A percentile compares a stretch with the other conserved stretches of the same genome.
Evolutionary conservation across 2,113 vertebrate genomes (phyloP).

Genomic region (Prionailurus bengalensis): DNA sequence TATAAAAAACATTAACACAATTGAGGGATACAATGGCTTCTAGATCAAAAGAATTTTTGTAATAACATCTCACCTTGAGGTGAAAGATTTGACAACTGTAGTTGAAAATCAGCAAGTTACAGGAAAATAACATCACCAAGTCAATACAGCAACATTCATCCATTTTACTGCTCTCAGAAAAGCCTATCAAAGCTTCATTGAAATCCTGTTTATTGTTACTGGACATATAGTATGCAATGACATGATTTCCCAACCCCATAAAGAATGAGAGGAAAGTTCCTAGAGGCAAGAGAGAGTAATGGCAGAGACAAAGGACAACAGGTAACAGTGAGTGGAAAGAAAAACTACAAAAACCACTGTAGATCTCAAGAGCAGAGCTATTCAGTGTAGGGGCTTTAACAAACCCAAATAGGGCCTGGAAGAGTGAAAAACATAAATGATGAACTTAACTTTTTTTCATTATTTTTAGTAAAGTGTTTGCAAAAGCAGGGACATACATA

Average conservation of each 20-base stretch:
- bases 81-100: not conserved
- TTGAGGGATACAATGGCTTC: not conserved
- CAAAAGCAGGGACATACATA: not conserved
- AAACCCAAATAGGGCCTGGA: not conserved
- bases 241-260: not conserved
- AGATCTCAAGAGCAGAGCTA: not conserved
- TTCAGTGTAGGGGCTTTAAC: not conserved
- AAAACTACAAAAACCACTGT: not conserved
- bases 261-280: not conserved
- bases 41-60: not conserved
- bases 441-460: not conserved
- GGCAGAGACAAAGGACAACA: not conserved
- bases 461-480: not conserved
- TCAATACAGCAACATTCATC: not conserved
- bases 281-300: not conserved
- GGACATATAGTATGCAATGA: not conserved
- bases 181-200: not conserved
- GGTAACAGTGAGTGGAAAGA: not conserved
- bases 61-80: not conserved
- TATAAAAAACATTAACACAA: slow-evolving; percentile 28
- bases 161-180: not conserved
- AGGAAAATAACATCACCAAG: not conserved
- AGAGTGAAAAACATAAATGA: slow-evolving; percentile 34
- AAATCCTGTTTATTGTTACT: not conserved
- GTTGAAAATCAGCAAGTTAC: not conserved